A percentile compares a stretch with the other conserved stretches of the same genome.
Evolutionary conservation across 1,140 invertebrate species (phyloP).

Genomic region (Maniola jurtina): DNA sequence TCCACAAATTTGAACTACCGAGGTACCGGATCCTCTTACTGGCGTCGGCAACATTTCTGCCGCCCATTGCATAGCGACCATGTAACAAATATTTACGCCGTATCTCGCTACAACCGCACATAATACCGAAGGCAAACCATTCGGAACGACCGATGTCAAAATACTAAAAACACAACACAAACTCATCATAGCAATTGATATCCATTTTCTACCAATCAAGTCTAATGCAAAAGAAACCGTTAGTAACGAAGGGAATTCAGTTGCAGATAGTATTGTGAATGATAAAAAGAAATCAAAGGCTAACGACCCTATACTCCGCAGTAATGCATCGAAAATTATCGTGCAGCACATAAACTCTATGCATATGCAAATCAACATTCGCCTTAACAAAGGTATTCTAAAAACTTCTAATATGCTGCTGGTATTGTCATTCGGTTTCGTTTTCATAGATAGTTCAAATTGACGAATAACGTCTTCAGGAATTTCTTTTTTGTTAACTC

Average conservation of each 20-base stretch:
- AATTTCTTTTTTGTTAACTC: conserved; percentile 55
- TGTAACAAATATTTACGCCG: conserved; percentile 51
- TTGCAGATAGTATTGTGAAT: conserved; percentile 57
- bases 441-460: conserved; percentile 46
- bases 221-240: conserved; percentile 59
- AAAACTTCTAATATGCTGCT: conserved; percentile 45
- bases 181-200: conserved; percentile 39
- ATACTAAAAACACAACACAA: conserved; percentile 52
- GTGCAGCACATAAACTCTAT: conserved; percentile 54
- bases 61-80: conserved; percentile 53
- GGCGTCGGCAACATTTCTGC: conserved; percentile 80
- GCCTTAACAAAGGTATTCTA: conserved; percentile 46
- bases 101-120: conserved; percentile 59
- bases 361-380: conserved; percentile 52
- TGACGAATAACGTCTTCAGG: conserved; percentile 48
- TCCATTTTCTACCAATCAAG: conserved; percentile 54
- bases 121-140: conserved; percentile 47
- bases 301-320: conserved; percentile 53
- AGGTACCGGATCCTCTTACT: conserved; percentile 82
- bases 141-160: conserved; percentile 42
- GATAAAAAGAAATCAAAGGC: conserved; percentile 61
- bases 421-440: conserved; percentile 33
- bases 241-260: conserved; percentile 59
- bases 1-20: conserved; percentile 81
- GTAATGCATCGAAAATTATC: conserved; percentile 54